These are phyloP conservation scores for Anabacerthia variegaticeps DNA, from an alignment of 2,797 vertebrate species.

Conservation along the genomic window DNA sequence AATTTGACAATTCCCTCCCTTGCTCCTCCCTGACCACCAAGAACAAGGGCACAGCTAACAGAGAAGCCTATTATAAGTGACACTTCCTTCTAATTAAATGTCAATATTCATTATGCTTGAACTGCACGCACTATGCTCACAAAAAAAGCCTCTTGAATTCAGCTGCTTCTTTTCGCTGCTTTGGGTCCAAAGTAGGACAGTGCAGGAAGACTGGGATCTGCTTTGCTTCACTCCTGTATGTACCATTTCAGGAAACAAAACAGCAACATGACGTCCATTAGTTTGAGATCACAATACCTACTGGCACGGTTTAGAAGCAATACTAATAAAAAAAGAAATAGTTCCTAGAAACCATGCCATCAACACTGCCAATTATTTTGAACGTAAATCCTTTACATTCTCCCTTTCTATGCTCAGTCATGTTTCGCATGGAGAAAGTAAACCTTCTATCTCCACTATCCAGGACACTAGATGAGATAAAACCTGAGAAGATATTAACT, in stretches of 20 bases:
- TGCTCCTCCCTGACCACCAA: neutral
- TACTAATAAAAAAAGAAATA: neutral
- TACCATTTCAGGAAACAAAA: neutral
- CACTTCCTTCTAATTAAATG: neutral
- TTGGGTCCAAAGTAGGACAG: neutral
- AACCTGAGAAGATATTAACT: neutral
- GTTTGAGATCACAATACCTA: neutral
- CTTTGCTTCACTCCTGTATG: neutral
- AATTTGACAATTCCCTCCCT: neutral
- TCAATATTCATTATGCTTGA: constrained; percentile 1
- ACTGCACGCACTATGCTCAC: neutral
- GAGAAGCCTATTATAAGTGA: neutral
- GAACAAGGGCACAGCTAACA: neutral
- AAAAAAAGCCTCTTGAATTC: neutral
- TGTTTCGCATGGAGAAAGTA: neutral
- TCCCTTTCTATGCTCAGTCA: neutral
- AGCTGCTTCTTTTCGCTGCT: neutral
- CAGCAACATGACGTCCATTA: neutral
- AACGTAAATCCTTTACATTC: neutral
- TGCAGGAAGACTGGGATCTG: neutral
- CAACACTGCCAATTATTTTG: neutral
- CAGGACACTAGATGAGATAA: neutral
- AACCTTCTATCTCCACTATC: neutral
- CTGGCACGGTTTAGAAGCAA: neutral
- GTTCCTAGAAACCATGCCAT: neutral